These are phyloP conservation scores for Amblyjoppa fuscipennis DNA, from an alignment of 2,888 invertebrate species.

Conservation along the genomic window DNA sequence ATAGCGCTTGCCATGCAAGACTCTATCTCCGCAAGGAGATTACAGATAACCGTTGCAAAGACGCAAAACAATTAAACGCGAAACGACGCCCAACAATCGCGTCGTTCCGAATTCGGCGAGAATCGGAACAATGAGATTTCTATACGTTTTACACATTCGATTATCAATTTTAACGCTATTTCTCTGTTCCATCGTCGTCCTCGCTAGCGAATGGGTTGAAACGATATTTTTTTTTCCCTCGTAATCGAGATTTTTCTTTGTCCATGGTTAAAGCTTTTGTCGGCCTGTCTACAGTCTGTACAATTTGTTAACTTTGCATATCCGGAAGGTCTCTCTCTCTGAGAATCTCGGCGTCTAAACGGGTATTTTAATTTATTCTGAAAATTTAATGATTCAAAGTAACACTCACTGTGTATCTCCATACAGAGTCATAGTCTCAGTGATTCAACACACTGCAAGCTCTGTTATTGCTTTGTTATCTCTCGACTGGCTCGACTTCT, in stretches of 20 bases:
- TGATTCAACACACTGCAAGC: constrained; percentile 1
- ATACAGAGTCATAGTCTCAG: neutral
- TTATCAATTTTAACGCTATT: neutral
- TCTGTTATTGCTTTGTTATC: constrained; percentile 23
- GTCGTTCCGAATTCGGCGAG: neutral
- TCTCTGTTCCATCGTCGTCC: neutral
- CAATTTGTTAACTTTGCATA: neutral
- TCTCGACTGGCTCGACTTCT: constrained; percentile 29
- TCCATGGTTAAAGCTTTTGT: neutral
- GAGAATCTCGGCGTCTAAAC: neutral
- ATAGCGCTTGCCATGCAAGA: neutral
- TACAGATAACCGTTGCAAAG: neutral
- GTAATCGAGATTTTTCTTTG: neutral
- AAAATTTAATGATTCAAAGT: neutral
- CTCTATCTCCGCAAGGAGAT: neutral
- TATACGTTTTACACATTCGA: neutral
- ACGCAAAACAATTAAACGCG: neutral
- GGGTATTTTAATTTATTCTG: constrained; percentile 1
- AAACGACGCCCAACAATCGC: constrained; percentile 17
- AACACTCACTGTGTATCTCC: neutral
- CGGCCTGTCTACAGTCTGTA: neutral
- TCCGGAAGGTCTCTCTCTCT: neutral
- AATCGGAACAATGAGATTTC: neutral
- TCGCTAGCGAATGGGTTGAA: neutral
- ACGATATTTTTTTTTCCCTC: neutral